Evolutionary conservation across 1,140 invertebrate genomes (phyloP).

Genomic region (Charaxes varanes): DNA sequence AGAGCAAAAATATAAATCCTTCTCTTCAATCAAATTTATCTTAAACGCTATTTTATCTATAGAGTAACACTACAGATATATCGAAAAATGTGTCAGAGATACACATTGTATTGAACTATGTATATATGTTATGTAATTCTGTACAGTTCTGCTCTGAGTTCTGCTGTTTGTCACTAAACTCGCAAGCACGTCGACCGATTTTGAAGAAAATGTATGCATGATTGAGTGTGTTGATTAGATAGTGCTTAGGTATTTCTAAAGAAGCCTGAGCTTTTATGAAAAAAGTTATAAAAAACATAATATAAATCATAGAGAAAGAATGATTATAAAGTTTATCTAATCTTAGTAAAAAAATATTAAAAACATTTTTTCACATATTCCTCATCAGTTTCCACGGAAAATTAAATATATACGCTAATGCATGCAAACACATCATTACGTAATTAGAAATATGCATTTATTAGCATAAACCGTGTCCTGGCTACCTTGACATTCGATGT

Average conservation of each 20-base stretch:
- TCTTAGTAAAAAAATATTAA: neutral
- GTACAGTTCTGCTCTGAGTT: too few relatives aligned
- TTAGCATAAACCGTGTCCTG: constrained; percentile 5
- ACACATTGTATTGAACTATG: too few relatives aligned
- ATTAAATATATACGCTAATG: constrained; percentile 13
- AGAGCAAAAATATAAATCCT: neutral
- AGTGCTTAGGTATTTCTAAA: too few relatives aligned
- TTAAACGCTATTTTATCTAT: constrained; percentile 3
- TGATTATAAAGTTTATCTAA: neutral
- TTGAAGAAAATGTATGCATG: too few relatives aligned
- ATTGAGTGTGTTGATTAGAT: too few relatives aligned
- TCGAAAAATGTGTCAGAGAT: neutral
- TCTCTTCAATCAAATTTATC: constrained; percentile 10
- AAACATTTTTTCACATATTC: constrained; percentile 2
- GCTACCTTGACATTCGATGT: constrained; percentile 20
- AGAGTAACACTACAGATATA: too few relatives aligned
- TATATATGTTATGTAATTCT: too few relatives aligned
- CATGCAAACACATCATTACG: constrained; percentile 15
- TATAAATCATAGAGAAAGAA: neutral
- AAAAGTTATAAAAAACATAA: neutral
- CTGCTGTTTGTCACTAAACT: too few relatives aligned
- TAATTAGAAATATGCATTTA: constrained; percentile 19
- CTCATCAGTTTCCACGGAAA: constrained; percentile 3
- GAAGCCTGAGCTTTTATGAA: too few relatives aligned
- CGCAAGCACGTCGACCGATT: too few relatives aligned